Evolutionary conservation across 2,113 vertebrate genomes (phyloP), one percentile per base, ranked within the genome.

Genomic region (Shinisaurus crocodilurus): DNA sequence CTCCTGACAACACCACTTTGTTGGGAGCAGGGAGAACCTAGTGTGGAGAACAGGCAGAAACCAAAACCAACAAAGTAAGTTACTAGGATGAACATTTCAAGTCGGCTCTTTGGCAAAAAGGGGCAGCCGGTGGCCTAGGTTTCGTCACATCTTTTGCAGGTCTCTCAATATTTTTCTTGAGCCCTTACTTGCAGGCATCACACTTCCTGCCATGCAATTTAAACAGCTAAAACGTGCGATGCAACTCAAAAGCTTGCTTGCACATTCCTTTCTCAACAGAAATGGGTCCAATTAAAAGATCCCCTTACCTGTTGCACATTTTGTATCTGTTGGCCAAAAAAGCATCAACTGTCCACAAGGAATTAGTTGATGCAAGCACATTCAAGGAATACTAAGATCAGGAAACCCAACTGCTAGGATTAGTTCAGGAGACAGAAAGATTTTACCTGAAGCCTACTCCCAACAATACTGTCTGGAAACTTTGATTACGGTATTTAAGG

Each of bases 11-110:
- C 96, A 3, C 98, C 98, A 1, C 97, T 97, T 27, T 82, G 94
- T 80, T 97, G 97, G 82, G 92, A 96, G 72, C 98, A 96, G 1
- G 98, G 98, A 8, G 98, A 99, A 54, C 98, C 99, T 99, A 92
- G 32, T 0, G 88, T 90, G 0, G 5, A 69, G 84, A 82, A 70
- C 88, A 70, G 0, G 88, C 3, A 76, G 27, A 79, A 85, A 86
- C 76, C 87, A 63, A 92, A 75, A 27, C 57, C 43, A 72, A 2
- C 23, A 25, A 83, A 7, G 82, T 85, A 48, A 90, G 76, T 92
- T 60, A 48, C 0, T 54, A 87, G 8, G 43, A 48, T 82, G 16
- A 92, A 90, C 6, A 25, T 0, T 74, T 86, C 18, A 54, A 40
- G n/a, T 9, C 50, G 29, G 27, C 72, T 40, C 6, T 43, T 10